Evolutionary conservation across 23 tunicate genomes (phyloP).

Genomic region (Aplidium turbinatum): DNA sequence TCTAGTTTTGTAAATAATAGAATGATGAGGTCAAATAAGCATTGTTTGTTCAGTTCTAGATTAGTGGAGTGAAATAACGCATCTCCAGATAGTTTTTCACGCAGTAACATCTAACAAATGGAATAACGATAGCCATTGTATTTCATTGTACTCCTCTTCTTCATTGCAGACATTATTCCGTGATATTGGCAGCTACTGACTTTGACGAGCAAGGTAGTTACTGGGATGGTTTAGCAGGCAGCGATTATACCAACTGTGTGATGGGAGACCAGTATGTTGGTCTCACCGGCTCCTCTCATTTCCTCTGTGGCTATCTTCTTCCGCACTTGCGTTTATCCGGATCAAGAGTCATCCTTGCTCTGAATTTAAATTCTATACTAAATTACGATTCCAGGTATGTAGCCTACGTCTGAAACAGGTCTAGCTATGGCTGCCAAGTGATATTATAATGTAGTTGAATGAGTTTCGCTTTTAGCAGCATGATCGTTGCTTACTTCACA

Average conservation of each 20-base stretch:
- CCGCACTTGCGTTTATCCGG: slow-evolving; percentile 62
- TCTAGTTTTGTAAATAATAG: too few relatives aligned
- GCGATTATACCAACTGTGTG: slow-evolving; percentile 58
- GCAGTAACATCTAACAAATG: too few relatives aligned
- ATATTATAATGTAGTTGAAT: too few relatives aligned
- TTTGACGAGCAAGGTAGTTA: slow-evolving; percentile 74
- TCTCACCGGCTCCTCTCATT: slow-evolving; percentile 65
- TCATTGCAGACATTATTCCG: slow-evolving; percentile 58
- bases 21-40: too few relatives aligned
- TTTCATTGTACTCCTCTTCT: too few relatives aligned
- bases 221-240: slow-evolving; percentile 44
- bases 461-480: too few relatives aligned
- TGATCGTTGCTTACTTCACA: too few relatives aligned
- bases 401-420: background rate
- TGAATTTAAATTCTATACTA: slow-evolving; percentile 68
- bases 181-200: slow-evolving; percentile 68
- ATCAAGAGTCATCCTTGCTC: slow-evolving; percentile 40
- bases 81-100: too few relatives aligned
- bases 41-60: too few relatives aligned
- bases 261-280: slow-evolving; percentile 46
- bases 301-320: slow-evolving; percentile 71
- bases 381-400: slow-evolving; percentile 62
- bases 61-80: too few relatives aligned
- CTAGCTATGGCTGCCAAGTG: too few relatives aligned
- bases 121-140: too few relatives aligned